Percentiles rank a stretch among this genome's conserved stretches.
Evolutionary conservation across 2,797 vertebrate genomes (phyloP).

Genomic region (Sebastes nivosus): DNA sequence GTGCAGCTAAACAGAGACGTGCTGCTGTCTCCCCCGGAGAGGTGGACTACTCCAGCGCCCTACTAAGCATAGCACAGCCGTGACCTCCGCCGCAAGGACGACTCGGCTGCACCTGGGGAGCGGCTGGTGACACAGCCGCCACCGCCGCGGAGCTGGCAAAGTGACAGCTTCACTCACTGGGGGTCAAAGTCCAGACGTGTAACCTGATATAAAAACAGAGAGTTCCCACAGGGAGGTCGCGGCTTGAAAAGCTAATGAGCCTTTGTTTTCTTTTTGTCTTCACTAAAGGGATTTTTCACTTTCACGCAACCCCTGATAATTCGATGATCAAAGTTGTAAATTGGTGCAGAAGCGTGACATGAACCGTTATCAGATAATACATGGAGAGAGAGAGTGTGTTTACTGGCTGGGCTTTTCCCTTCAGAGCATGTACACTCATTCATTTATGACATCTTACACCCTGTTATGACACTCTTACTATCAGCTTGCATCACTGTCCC

Average conservation of each 20-base stretch:
- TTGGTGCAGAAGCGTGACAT: neutral
- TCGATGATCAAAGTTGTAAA: neutral
- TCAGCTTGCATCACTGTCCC: conserved; percentile 51
- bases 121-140: conserved; percentile 5
- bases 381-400: neutral
- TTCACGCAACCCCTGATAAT: neutral
- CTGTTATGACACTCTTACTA: conserved; percentile 29
- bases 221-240: neutral
- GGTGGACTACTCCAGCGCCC: conserved; percentile 47
- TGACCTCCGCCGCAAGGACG: conserved; percentile 51
- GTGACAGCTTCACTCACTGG: conserved; percentile 28
- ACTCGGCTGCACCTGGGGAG: neutral
- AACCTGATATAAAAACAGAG: conserved; percentile 5
- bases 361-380: neutral
- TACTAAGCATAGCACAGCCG: conserved; percentile 32
- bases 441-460: conserved; percentile 3
- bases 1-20: conserved; percentile 38
- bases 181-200: conserved; percentile 44
- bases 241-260: neutral
- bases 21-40: conserved; percentile 23
- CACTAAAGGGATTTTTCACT: neutral
- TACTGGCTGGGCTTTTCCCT: neutral
- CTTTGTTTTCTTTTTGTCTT: neutral
- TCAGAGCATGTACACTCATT: neutral
- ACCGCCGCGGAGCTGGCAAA: neutral